Evolutionary conservation across 2,888 invertebrate species (phyloP), one percentile per base, ranked within the genome.

Genomic region (Pardosa pseudoannulata): DNA sequence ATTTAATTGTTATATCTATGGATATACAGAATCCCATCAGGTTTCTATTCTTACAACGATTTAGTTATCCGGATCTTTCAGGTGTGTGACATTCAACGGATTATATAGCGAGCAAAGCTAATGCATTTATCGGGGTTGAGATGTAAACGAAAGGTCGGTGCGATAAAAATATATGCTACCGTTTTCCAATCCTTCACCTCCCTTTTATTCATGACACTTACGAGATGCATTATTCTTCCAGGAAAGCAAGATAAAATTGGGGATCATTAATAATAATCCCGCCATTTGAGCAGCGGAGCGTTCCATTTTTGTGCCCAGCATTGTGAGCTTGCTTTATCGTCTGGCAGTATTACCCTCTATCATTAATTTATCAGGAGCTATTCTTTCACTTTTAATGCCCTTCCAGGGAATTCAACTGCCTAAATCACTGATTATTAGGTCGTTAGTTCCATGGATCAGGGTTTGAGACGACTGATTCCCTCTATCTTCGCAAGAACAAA

Each of bases 241-340:
- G 56, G 23, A 56, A 23, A 56, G 56, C 23, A 56, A 56, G 56
- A 56, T 56, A 56, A 56, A 56, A 56, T 23, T 56, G 56, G 6
- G 56, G 56, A 56, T 56, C 56, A 56, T 56, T 56, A 56, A 56
- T 56, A 56, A 56, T 56, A 56, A 56, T 56, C 56, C 56, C 23
- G 56, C 56, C 56, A 16, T 56, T 56, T 56, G 16, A 56, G 56
- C 56, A 56, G 3, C 23, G 5, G 23, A 23, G 56, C 56, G 56
- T 56, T 56, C 56, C 56, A 56, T 56, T 56, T 56, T 56, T 56
- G 23, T 56, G 23, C 56, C 23, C 56, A 23, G 56, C 56, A 56
- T 56, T 56, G 56, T 56, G 23, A 56, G 56, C 56, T 13, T 3
- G 56, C 56, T 56, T 56, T 23, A 56, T 56, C 56, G 56, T 56